A percentile compares a stretch with the other conserved stretches of the same genome.
These are phyloP conservation scores for Amphipyra tragopoginis DNA, from an alignment of 2,888 invertebrate species.

Conservation along the genomic window DNA sequence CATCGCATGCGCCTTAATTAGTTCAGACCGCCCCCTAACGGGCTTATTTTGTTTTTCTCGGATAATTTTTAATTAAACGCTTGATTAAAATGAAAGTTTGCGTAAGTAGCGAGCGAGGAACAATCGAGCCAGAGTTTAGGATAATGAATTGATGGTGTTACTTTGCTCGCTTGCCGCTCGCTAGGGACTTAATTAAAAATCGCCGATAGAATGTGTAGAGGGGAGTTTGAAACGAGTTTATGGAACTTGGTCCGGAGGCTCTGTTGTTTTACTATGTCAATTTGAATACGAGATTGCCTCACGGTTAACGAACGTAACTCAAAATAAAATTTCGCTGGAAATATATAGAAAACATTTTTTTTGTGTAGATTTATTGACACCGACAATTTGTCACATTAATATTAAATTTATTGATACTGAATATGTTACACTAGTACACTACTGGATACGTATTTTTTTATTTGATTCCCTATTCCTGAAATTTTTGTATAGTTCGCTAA, in stretches of 20 bases:
- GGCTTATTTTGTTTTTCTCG: constrained; percentile 90
- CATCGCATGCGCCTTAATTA: constrained; percentile 89
- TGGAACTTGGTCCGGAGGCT: constrained; percentile 86
- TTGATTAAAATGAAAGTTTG: constrained; percentile 90
- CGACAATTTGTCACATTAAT: constrained; percentile 26
- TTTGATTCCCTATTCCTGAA: too few relatives aligned
- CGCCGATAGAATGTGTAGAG: constrained; percentile 89
- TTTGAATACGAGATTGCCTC: constrained; percentile 88
- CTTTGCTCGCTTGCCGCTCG: constrained; percentile 87
- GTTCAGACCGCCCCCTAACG: constrained; percentile 89
- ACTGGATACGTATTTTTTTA: too few relatives aligned
- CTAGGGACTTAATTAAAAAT: constrained; percentile 90
- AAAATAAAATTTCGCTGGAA: constrained; percentile 54
- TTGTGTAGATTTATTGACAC: constrained; percentile 31
- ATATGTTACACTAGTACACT: constrained; percentile 3
- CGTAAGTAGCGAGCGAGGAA: constrained; percentile 89
- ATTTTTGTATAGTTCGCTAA: neutral
- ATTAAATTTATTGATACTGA: constrained; percentile 6
- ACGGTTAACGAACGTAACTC: constrained; percentile 63
- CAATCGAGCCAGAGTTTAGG: constrained; percentile 90
- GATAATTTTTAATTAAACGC: constrained; percentile 90
- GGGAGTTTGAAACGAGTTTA: constrained; percentile 88
- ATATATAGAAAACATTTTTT: constrained; percentile 34
- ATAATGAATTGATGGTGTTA: constrained; percentile 90
- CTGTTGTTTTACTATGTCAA: constrained; percentile 89